Base-by-base conservation (phyloP, 2,797 vertebrate genomes). In the Sorex maritimensis region DNA sequence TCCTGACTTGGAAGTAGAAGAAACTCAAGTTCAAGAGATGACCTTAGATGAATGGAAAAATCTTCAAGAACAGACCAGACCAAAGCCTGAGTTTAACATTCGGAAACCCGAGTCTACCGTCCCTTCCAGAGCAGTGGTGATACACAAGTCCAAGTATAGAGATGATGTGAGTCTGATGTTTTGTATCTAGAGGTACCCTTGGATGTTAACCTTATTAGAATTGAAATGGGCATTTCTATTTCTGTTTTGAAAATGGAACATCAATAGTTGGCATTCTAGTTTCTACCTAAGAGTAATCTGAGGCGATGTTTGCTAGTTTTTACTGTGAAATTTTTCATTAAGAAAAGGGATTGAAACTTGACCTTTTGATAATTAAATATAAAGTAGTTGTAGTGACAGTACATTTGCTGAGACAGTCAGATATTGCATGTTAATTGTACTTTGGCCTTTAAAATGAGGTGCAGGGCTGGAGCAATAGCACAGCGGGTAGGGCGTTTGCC, bases 11-110 rank as follows among this genome's bases (percentile, higher is more conserved):
- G 96, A 99, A 81, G 87, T 95, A 80, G 79, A 95, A 94, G 99
- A 99, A 95, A 97, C 98, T 97, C 96, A 96, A 92, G 98, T 98
- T 92, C 97, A 99, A 97, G 99, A 99, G 98, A 99, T 99, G 99
- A 98, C 98, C 0, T 97, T 99, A 96, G 99, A 99, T 94, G 99
- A 99, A 94, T 99, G 99, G 99, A 99, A 99, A 97, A 98, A 98
- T 92, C 95, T 99, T 97, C 99, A 99, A 97, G 98, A 99, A 95
- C 98, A 98, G 73, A 99, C 96, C 95, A 98, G 99, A 96, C 98
- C 99, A 71, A 99, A 99, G 97, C 96, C 96, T 0, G 99, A 99
- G 97, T 99, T 99, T 95, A 99, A 99, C 96, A 99, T 99, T 95
- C 99, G 99, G 95, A 99, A 99, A 97, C 98, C 99, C 2, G 99